Base-by-base conservation (phyloP, 2,888 invertebrate species). In the Cantharis lateralis region DNA sequence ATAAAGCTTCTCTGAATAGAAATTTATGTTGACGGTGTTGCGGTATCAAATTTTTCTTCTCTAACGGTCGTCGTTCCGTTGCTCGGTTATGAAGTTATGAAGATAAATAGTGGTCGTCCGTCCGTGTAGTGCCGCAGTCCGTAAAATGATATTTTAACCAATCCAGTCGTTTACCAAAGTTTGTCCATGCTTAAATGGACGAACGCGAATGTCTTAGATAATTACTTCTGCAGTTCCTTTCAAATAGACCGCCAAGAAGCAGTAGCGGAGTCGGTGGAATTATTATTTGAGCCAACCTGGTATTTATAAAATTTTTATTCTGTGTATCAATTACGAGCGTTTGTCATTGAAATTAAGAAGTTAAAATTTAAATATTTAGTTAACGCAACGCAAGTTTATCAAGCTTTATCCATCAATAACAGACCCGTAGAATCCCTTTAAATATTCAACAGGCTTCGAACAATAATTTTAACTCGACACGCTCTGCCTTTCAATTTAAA, bases 331-430 rank as follows among this genome's bases (percentile, higher is more conserved):
- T 48, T 48, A 48, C 48, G 13, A 1, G 48, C 48, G 13, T 48
- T 48, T 48, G 48, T 48, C n/a, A 48, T 48, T 48, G n/a, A n/a
- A 48, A 48, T 48, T n/a, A 48, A 48, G 48, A n/a, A 48, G 48
- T 48, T 48, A 48, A 48, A 48, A 48, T 48, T 48, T 48, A 48
- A 48, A 48, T 48, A n/a, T 48, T 48, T 48, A 48, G 48, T n/a
- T n/a, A 48, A 48, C 48, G 48, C 48, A 48, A 66, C 18, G 64
- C 13, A 20, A 10, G 64, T 66, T 24, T 24, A 18, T 66, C 24
- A 66, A 66, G 64, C 48, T 66, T 66, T 16, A 66, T 66, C 64
- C 64, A 66, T 66, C 64, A 66, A 66, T 66, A 66, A 66, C 64
- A 66, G 24, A 66, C 64, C 64, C n/a, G 64, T 66, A 20, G 64